Evolutionary conservation across 2,797 vertebrate genomes (phyloP).

Genomic region (Clarias fuscus): DNA sequence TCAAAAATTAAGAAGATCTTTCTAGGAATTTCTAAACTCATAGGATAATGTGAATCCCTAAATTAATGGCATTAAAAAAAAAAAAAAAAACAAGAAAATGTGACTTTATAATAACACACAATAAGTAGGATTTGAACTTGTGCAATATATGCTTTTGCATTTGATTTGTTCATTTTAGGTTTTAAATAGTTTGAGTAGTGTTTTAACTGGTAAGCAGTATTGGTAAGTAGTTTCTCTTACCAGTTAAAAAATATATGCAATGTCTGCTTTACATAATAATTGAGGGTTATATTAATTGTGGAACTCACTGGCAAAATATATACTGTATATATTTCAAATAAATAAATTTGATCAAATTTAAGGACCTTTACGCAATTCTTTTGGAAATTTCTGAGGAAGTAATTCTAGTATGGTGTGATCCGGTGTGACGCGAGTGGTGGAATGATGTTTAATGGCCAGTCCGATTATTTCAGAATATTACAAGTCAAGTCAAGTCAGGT

Average conservation of each 20-base stretch:
- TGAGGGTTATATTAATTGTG: too few relatives aligned
- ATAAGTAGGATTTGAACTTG: not conserved
- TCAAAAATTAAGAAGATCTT: not conserved
- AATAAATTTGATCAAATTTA: not conserved
- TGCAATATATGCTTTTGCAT: not conserved
- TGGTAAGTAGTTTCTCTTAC: not conserved
- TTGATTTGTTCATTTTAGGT: not conserved
- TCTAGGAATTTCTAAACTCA: not conserved
- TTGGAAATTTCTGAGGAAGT: not conserved
- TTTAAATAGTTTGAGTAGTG: not conserved
- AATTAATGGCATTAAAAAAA: not conserved
- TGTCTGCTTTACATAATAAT: not conserved
- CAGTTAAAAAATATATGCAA: not conserved
- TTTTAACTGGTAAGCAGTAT: not conserved
- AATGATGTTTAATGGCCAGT: not conserved
- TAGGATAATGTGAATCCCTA: not conserved
- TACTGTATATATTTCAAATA: too few relatives aligned
- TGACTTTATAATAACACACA: not conserved
- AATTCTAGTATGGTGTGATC: not conserved
- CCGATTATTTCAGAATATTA: not conserved
- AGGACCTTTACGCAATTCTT: not conserved
- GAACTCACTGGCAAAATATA: too few relatives aligned
- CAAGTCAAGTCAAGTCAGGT: too few relatives aligned
- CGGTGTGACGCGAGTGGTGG: too few relatives aligned
- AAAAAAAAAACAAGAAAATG: not conserved